Base-by-base conservation (phyloP, 2,113 vertebrate genomes). In the Platichthys stellatus region DNA sequence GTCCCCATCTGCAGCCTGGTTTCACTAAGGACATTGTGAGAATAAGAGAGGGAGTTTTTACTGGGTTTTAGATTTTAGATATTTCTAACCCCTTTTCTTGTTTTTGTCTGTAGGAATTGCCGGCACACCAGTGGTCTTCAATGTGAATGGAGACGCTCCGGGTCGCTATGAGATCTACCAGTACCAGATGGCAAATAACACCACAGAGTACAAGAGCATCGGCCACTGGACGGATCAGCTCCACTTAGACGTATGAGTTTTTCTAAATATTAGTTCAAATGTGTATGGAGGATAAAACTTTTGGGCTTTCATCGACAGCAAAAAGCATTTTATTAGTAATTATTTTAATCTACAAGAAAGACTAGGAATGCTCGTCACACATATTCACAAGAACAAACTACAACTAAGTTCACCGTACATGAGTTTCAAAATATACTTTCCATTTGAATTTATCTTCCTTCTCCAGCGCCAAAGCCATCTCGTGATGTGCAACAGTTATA, bases 91-190 rank as follows among this genome's bases (percentile, higher is more conserved):
- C 23, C 47, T 54, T 28, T 61, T 35, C 5, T 5, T 31, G 4
- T 13, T 66, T 69, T 26, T 72, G 17, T 89, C 20, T 35, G n/a
- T 86, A 99, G 97, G 97, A 88, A 98, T 98, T 6, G 97, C 96
- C 5, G 96, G 96, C 70, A 97, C 95, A 53, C 97, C 97, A 0
- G 97, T 98, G 90, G 95, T 97, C 0, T 99, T 98, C 92, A 99
- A 98, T 0, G 95, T 97, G 91, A 98, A 99, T 0, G 97, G 97
- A 61, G 97, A 99, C 0, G 96, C 97, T 0, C 97, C 97, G 0
- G 97, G 97, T 10, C 97, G 97, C 47, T 99, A 99, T 0, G 97
- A 98, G 89, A 97, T 99, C 92, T 99, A 97, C 91, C 97, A 99
- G 86, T 99, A 99, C 90, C 97, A 99, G 92, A 94, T 97, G 56